Conservation (phyloP, 2,797 vertebrate genomes). For the Chelmon rostratus region DNA sequence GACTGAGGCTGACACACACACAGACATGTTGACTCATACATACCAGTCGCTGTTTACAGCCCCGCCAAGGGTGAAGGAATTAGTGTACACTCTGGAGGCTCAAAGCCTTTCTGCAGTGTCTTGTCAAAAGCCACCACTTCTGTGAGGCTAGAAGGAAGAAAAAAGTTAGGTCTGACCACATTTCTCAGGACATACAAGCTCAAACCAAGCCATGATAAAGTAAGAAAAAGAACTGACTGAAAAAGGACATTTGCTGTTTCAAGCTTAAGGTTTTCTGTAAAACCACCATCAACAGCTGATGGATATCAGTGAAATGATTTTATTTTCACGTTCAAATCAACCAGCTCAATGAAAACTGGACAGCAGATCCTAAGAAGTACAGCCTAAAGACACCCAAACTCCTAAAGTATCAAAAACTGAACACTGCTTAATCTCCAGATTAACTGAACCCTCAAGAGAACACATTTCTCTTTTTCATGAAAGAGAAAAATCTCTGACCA, state of each 20-base stretch:
- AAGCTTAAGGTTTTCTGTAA: neutral
- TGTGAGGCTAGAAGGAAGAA: neutral
- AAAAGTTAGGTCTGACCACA: neutral
- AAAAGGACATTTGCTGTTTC: neutral
- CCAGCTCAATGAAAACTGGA: neutral
- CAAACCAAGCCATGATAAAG: neutral
- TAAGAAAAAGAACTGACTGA: neutral
- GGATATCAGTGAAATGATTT: neutral
- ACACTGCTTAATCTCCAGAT: too few species aligned
- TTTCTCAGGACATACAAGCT: neutral
- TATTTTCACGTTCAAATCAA: too few species aligned
- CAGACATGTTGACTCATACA: slow-evolving; percentile 55
- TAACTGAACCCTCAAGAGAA: too few species aligned
- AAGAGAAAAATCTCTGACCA: too few species aligned
- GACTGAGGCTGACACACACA: slow-evolving; percentile 20
- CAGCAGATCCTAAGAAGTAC: neutral
- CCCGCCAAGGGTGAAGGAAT: slow-evolving; percentile 4
- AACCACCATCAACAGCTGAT: neutral
- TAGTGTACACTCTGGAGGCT: slow-evolving; percentile 18
- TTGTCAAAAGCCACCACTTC: neutral
- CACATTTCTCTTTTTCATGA: too few species aligned
- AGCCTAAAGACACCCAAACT: too few species aligned
- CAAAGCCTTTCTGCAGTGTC: neutral
- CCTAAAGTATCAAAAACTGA: too few species aligned
- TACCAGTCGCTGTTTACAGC: slow-evolving; percentile 56